Evolutionary conservation across 2,888 invertebrate species (phyloP).

Genomic region (Anthophora plumipes): DNA sequence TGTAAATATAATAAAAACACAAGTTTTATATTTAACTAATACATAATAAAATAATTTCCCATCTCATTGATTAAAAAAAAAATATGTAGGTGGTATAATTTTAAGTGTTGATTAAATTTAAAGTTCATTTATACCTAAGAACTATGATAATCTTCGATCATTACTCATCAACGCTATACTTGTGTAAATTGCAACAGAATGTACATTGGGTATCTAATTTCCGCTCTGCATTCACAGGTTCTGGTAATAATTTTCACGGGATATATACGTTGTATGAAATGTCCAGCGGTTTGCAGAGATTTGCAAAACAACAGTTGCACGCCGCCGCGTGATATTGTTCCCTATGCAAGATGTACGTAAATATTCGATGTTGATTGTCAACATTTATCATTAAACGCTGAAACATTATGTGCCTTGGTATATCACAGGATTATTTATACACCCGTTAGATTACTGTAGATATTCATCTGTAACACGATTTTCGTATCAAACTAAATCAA

Average conservation of each 20-base stretch:
- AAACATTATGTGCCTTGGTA: slow-evolving; percentile 22
- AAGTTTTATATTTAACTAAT: too few relatives aligned
- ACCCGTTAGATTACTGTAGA: slow-evolving; percentile 1
- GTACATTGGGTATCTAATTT: slow-evolving; percentile 67
- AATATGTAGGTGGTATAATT: too few relatives aligned
- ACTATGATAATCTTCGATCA: neutral
- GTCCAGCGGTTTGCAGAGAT: slow-evolving; percentile 58
- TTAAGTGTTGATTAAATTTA: too few relatives aligned
- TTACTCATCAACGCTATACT: slow-evolving; percentile 34
- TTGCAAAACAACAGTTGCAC: slow-evolving; percentile 67
- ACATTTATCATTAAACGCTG: slow-evolving; percentile 47
- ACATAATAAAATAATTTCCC: too few relatives aligned
- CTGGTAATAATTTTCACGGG: slow-evolving; percentile 64
- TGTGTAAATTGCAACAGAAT: slow-evolving; percentile 55
- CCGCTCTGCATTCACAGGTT: slow-evolving; percentile 50
- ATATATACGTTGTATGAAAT: slow-evolving; percentile 56
- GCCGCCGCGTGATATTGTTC: slow-evolving; percentile 21
- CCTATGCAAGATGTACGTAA: slow-evolving; percentile 31
- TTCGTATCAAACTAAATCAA: neutral
- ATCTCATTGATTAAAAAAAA: too few relatives aligned
- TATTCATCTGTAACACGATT: neutral
- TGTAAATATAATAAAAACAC: too few relatives aligned
- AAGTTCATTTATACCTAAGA: too few relatives aligned
- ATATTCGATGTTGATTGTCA: slow-evolving; percentile 52
- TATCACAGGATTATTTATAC: slow-evolving; percentile 37